Conservation (phyloP, 2,113 vertebrate species). For the Salvelinus namaycush region DNA sequence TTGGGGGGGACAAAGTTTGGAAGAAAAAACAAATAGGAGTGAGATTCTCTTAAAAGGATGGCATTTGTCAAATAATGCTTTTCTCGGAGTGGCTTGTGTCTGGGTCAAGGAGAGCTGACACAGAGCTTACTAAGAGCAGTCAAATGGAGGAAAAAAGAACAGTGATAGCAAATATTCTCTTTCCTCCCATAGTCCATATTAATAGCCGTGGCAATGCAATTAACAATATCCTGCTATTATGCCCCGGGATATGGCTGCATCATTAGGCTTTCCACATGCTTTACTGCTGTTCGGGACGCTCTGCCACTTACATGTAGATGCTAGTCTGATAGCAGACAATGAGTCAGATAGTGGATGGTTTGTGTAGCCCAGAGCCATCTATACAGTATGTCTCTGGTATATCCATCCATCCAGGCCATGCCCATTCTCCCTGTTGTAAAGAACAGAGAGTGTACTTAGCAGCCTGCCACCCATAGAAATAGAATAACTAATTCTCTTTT, state of each 20-base stretch:
- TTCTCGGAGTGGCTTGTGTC: background rate
- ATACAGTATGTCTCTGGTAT: too few relatives aligned
- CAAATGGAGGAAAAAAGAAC: slow-evolving; percentile 51
- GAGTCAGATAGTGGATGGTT: too few relatives aligned
- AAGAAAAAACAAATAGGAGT: slow-evolving; percentile 47
- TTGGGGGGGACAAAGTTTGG: background rate
- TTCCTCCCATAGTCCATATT: slow-evolving; percentile 14
- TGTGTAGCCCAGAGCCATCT: too few relatives aligned
- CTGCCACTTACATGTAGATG: too few relatives aligned
- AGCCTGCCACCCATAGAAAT: too few relatives aligned
- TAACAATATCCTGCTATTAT: slow-evolving; percentile 15
- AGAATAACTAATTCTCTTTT: too few relatives aligned
- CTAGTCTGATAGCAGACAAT: too few relatives aligned
- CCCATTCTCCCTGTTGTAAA: too few relatives aligned
- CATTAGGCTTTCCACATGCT: background rate
- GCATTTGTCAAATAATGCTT: too few relatives aligned
- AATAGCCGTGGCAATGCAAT: slow-evolving; percentile 6
- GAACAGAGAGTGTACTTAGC: too few relatives aligned
- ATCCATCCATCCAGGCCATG: too few relatives aligned
- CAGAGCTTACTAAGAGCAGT: slow-evolving; percentile 42
- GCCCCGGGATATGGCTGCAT: slow-evolving; percentile 29
- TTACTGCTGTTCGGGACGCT: too few relatives aligned
- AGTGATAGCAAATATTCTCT: slow-evolving; percentile 34
- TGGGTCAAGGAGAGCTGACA: background rate
- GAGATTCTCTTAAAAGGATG: background rate